Percentiles rank a stretch among this genome's conserved stretches.
Conservation (phyloP, 1,140 invertebrate species). For the Coenobita brevimanus region DNA sequence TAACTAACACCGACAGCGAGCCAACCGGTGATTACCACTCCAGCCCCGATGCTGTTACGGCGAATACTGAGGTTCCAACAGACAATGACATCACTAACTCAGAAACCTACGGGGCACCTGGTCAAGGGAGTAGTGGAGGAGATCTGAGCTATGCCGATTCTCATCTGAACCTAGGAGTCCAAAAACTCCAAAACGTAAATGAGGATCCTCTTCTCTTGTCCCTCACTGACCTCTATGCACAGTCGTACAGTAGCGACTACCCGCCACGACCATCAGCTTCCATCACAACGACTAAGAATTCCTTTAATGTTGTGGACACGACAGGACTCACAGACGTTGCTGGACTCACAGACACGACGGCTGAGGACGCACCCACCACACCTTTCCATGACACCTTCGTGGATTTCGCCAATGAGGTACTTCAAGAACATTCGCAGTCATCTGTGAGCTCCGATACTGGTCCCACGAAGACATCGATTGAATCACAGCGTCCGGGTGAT, state of each 20-base stretch:
- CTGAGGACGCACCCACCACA: background rate
- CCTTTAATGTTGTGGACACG: background rate
- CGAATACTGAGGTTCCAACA: slow-evolving; percentile 9
- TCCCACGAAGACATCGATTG: background rate
- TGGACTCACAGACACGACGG: background rate
- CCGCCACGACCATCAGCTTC: background rate
- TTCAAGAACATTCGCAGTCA: background rate
- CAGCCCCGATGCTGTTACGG: background rate
- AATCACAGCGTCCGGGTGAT: background rate
- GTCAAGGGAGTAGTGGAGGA: no score
- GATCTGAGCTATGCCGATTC: background rate
- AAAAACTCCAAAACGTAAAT: background rate
- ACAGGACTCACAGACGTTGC: background rate
- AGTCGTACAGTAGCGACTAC: background rate
- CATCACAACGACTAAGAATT: no score
- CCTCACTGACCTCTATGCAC: slow-evolving; percentile 30
- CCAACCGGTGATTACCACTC: slow-evolving; percentile 30
- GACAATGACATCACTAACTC: background rate
- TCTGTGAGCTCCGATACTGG: background rate
- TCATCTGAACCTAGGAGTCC: background rate
- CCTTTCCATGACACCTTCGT: slow-evolving; percentile 27
- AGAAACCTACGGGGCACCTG: no score
- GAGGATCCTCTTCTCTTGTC: slow-evolving; percentile 1
- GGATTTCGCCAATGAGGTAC: slow-evolving; percentile 8
- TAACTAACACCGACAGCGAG: background rate